Evolutionary conservation across 1,140 invertebrate genomes (phyloP), one percentile per base, ranked within the genome.

Genomic region (Camponotus floridanus): DNA sequence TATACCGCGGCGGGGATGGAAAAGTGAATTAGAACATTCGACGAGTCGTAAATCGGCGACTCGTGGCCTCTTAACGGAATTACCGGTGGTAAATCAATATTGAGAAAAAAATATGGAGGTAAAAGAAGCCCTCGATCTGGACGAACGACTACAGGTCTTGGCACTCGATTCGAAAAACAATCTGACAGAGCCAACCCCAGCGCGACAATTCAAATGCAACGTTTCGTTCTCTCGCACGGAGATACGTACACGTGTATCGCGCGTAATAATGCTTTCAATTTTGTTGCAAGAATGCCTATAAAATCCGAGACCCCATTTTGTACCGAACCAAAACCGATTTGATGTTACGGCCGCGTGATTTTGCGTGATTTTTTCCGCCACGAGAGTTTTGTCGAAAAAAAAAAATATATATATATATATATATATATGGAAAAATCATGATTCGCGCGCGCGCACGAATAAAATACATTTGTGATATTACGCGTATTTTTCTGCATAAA

Each of bases 21-120:
- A 90, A 90, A 92, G 86, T 92, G 91, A 91, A 92, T 91, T 92
- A 91, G 86, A 89, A 88, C 88, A 87, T 91, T 90, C 81, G 84
- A 88, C 85, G 73, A 88, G 83, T 91, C 86, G 80, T 92, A 91
- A 90, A 90, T 91, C 89, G 78, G 51, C 67, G 57, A 78, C 76
- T 51, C 51, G 74, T 73, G 83, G 83, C 84, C 88, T 91, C 89
- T 91, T 91, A 91, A 87, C 88, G 86, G 74, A 88, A 92, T 92
- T 91, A 92, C 88, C 9, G 80, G 55, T 90, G 80, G 86, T 92
- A 89, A 91, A 91, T 92, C 91, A 92, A 85, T 33, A 67, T 71
- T 39, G 21, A 33, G 45, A 57, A 80, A 76, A 76, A 86, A 79
- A 81, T 70, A 73, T 71, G 39, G 48, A 68, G 61, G 84, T 51